Base-by-base conservation (phyloP, 2,888 invertebrate species). In the Macrophya alboannulata region DNA sequence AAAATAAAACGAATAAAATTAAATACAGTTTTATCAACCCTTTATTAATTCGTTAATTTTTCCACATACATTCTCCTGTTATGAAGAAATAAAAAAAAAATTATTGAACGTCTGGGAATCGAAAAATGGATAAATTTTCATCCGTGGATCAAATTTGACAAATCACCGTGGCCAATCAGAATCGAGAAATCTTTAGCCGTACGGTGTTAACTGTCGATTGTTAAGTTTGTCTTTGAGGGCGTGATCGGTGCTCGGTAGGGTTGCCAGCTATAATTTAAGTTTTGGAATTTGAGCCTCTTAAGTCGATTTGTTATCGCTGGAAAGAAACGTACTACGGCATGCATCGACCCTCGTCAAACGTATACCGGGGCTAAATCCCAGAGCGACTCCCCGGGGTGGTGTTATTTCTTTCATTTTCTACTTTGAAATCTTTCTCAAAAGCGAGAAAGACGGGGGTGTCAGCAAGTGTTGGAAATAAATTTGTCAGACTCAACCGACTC, bases 401-500 rank as follows among this genome's bases (percentile, higher is more conserved):
- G 83, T 71, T 71, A 83, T 68, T 83, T 68, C 83, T 83, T 68
- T 83, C 83, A 71, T 83, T 83, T 83, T 83, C 48, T 83, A 31
- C 68, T 51, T 51, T 68, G 15, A 68, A 81, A 83, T 68, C 31
- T 31, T 31, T 68, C 21, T 83, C 31, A 17, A 62, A 71, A 65
- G 68, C 83, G 68, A 65, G 83, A 71, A 83, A 83, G 68, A 83
- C 83, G 59, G 68, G 79, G 83, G 83, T 83, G 83, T 83, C 83
- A 83, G 83, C 83, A 77, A 76, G 79, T 68, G 76, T 68, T 72
- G 85, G 77, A 68, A 76, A 74, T 76, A 72, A 85, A 85, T 79
- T 68, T 79, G 79, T 79, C 85, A 71, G 59, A 74, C 59, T 43
- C 8, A 81, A 59, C 79, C 79, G 79, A 37, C 62, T 59, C 3